A percentile compares a stretch with the other conserved stretches of the same genome.
Conservation (phyloP, 2,888 invertebrate genomes). For the Nycteola revayana region DNA sequence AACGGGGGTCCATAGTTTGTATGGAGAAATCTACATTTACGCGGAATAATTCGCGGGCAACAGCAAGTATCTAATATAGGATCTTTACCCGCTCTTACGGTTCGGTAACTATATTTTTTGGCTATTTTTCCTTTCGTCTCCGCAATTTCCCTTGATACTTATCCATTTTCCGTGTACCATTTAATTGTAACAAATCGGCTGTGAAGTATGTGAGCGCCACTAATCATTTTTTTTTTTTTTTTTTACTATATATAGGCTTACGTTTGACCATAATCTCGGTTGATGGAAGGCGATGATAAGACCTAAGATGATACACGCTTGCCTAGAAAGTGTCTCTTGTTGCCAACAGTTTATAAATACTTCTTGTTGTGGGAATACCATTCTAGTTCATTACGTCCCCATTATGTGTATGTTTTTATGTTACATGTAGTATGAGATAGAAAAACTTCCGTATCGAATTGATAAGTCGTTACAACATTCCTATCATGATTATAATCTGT, state of each 20-base stretch:
- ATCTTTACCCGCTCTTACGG: no score
- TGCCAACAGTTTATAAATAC: conserved; percentile 21
- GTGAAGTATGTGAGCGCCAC: conserved; percentile 33
- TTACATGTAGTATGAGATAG: conserved; percentile 29
- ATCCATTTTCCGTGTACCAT: conserved; percentile 37
- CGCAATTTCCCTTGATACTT: conserved; percentile 40
- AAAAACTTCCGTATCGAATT: conserved; percentile 53
- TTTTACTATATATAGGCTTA: no score
- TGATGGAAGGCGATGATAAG: no score
- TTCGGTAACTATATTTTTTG: no score
- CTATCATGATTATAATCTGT: conserved; percentile 53
- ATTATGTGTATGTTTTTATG: conserved; percentile 12
- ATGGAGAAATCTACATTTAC: no score
- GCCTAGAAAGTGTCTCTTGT: no score
- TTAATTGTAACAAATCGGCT: conserved; percentile 42
- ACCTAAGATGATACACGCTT: no score
- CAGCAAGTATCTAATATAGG: no score
- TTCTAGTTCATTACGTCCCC: conserved; percentile 18
- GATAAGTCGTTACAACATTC: conserved; percentile 63
- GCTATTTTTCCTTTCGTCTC: conserved; percentile 17
- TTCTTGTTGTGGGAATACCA: conserved; percentile 26
- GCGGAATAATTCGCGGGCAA: no score
- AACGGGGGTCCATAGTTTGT: no score
- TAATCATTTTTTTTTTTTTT: no score
- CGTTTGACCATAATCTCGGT: no score